These are phyloP conservation scores for Nibea albiflora DNA, from an alignment of 2,113 vertebrate species.

Conservation along the genomic window DNA sequence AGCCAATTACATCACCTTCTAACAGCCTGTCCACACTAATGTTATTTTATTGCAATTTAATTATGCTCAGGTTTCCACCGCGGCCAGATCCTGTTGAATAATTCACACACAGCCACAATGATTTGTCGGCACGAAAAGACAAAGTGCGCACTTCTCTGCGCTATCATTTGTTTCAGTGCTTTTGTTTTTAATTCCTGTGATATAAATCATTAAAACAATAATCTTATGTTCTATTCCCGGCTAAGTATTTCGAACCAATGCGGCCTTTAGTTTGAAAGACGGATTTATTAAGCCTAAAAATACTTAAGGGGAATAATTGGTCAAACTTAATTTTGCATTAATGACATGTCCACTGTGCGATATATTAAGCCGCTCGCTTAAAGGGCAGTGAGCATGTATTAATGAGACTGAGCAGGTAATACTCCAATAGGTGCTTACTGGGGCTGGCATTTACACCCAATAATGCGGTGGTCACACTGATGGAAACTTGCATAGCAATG, in stretches of 20 bases:
- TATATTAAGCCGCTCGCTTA: conserved; percentile 65
- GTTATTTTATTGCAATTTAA: conserved; percentile 89
- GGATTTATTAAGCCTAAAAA: conserved; percentile 61
- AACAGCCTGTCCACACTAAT: conserved; percentile 85
- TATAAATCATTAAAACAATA: conserved; percentile 53
- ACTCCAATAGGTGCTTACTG: conserved; percentile 38
- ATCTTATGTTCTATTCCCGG: conserved; percentile 41
- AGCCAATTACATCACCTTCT: conserved; percentile 83
- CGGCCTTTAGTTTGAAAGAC: conserved; percentile 33
- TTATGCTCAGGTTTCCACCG: conserved; percentile 87
- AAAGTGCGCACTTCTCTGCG: conserved; percentile 67
- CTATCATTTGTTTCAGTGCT: conserved; percentile 67
- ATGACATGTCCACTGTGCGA: conserved; percentile 55
- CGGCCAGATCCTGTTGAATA: conserved; percentile 82
- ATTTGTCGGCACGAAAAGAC: conserved; percentile 81
- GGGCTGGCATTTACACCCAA: conserved; percentile 66
- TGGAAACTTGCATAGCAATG: conserved; percentile 13
- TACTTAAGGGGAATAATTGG: conserved; percentile 58
- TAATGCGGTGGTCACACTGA: conserved; percentile 38
- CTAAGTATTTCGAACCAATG: conserved; percentile 21
- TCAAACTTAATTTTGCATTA: conserved; percentile 73
- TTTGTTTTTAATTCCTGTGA: conserved; percentile 58
- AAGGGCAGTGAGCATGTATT: conserved; percentile 67
- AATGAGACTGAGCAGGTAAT: conserved; percentile 64
- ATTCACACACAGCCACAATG: conserved; percentile 82